A percentile compares a stretch with the other conserved stretches of the same genome.
These are phyloP conservation scores for Cartodere bifasciata DNA, from an alignment of 2,888 invertebrate species.

Conservation along the genomic window DNA sequence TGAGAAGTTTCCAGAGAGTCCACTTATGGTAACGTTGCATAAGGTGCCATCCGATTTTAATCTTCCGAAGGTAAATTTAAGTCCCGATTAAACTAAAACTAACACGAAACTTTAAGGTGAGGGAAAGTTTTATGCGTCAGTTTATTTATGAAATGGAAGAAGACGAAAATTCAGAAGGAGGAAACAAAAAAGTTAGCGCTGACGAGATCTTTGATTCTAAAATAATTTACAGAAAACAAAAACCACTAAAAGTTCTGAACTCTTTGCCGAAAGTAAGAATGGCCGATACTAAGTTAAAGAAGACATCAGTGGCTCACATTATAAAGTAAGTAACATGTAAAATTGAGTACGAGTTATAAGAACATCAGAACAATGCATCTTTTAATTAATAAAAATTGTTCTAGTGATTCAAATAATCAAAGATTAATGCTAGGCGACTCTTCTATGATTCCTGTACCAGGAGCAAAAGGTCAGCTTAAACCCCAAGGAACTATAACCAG, in stretches of 20 bases:
- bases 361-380: too few species aligned
- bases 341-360: too few species aligned
- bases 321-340: constrained; percentile 60
- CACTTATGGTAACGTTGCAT: constrained; percentile 92
- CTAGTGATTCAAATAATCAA: constrained; percentile 88
- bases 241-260: constrained; percentile 68
- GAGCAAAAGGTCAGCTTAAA: constrained; percentile 64
- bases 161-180: constrained; percentile 54
- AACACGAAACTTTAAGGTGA: constrained; percentile 49
- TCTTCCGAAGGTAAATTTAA: constrained; percentile 71
- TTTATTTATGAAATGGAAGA: constrained; percentile 84
- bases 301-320: constrained; percentile 74
- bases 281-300: constrained; percentile 64
- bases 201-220: constrained; percentile 58
- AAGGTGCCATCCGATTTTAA: constrained; percentile 89
- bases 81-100: too few species aligned
- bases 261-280: constrained; percentile 72
- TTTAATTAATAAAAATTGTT: too few species aligned
- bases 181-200: constrained; percentile 39
- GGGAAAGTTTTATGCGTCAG: constrained; percentile 98
- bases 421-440: constrained; percentile 85
- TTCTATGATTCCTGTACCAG: constrained; percentile 79
- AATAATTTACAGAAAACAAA: constrained; percentile 70
- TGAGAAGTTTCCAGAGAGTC: constrained; percentile 96
- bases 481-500: constrained; percentile 81